These are phyloP conservation scores for Stegostoma tigrinum DNA, from an alignment of 2,113 vertebrate genomes.

Conservation along the genomic window DNA sequence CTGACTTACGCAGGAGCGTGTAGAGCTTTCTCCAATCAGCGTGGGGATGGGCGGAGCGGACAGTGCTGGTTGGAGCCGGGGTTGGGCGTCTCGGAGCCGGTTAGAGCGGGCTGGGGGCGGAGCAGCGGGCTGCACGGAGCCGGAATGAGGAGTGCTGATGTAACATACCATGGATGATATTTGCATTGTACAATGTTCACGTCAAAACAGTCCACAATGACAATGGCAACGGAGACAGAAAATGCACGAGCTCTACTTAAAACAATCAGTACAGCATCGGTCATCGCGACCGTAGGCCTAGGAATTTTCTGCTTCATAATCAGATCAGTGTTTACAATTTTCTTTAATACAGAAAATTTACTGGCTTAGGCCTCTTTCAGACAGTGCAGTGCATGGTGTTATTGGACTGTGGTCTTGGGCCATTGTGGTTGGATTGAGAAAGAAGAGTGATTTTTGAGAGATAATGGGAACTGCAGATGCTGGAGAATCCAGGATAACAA, in stretches of 20 bases:
- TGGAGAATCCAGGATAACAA: too few relatives aligned
- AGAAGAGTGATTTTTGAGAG: conserved; percentile 87
- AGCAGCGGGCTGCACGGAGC: too few relatives aligned
- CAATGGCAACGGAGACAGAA: conserved; percentile 78
- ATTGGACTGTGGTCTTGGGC: conserved; percentile 96
- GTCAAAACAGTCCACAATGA: conserved; percentile 43
- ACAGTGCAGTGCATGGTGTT: conserved; percentile 75
- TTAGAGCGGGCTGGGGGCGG: too few relatives aligned
- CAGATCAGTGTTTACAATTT: conserved; percentile 71
- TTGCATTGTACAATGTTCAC: conserved; percentile 8
- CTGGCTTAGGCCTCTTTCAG: conserved; percentile 77
- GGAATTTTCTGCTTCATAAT: conserved; percentile 77
- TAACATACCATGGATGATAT: conserved; percentile 17
- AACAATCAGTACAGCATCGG: conserved; percentile 75
- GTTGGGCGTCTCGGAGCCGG: too few relatives aligned
- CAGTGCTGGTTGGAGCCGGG: too few relatives aligned
- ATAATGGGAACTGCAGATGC: too few relatives aligned
- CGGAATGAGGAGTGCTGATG: conserved; percentile 16
- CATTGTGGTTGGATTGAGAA: conserved; percentile 76
- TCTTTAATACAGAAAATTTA: conserved; percentile 71
- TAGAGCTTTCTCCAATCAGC: too few relatives aligned
- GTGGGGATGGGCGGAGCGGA: too few relatives aligned
- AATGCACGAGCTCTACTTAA: conserved; percentile 81
- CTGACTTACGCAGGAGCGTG: too few relatives aligned
- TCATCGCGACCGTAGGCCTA: conserved; percentile 74